phyloP scores from a whole-genome alignment of 2,113 vertebrate genomes.

The Tonatia bakeri region DNA sequence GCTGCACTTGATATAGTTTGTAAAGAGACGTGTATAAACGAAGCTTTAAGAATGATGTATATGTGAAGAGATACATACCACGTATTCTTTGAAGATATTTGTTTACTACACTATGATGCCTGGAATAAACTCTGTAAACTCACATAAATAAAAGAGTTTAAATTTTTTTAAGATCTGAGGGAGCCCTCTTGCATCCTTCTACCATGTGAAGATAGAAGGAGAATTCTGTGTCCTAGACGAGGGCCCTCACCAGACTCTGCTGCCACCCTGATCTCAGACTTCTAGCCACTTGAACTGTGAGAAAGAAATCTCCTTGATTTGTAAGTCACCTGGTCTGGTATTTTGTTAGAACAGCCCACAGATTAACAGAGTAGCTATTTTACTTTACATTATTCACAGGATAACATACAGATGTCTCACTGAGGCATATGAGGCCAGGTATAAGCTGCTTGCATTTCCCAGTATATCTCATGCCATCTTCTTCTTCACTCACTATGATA shows the following conservation, averaged over 20 bases:
- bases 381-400: background rate
- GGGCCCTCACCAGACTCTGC: background rate
- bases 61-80: background rate
- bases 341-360: background rate
- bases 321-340: background rate
- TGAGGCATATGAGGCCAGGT: background rate
- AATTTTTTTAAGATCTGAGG: background rate
- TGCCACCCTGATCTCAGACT: background rate
- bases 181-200: background rate
- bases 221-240: background rate
- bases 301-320: background rate
- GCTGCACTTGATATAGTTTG: background rate
- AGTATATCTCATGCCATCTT: background rate
- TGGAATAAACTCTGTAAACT: background rate
- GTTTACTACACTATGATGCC: background rate
- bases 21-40: background rate
- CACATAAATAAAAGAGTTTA: background rate
- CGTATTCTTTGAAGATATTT: background rate
- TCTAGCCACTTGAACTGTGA: background rate
- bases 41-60: background rate
- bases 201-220: background rate
- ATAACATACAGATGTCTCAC: background rate
- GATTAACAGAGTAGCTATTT: background rate
- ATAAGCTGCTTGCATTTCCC: background rate
- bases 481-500: background rate